Evolutionary conservation across 2,888 invertebrate species (phyloP).

Genomic region (Augochlorella aurata): DNA sequence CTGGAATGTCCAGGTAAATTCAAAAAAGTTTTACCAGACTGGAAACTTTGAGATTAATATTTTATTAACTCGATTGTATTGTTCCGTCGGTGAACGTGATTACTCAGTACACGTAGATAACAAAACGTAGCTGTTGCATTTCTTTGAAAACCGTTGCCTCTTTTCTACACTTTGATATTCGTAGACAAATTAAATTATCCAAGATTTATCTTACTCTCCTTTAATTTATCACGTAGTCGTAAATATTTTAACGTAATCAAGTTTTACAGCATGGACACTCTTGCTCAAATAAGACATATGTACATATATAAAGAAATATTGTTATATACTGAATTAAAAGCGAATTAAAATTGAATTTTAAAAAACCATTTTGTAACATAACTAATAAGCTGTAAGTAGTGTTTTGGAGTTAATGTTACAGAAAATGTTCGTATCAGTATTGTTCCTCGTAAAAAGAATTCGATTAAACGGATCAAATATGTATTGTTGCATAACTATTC

Average conservation of each 20-base stretch:
- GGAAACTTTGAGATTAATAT: conserved; percentile 21
- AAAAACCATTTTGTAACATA: background rate
- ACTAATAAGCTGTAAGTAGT: background rate
- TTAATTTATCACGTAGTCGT: background rate
- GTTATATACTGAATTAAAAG: background rate
- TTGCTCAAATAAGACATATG: background rate
- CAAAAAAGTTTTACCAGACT: conserved; percentile 6
- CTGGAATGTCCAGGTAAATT: conserved; percentile 90
- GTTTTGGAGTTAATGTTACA: background rate
- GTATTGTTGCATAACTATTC: background rate
- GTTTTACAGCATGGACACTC: background rate
- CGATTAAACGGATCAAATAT: background rate
- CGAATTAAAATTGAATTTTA: too few species aligned
- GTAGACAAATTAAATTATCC: background rate
- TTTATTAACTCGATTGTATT: background rate
- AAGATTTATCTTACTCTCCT: background rate
- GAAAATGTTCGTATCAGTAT: background rate
- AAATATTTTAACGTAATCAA: background rate
- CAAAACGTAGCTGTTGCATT: background rate
- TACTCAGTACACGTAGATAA: background rate
- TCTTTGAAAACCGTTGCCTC: background rate
- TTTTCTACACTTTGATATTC: background rate
- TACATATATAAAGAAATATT: background rate
- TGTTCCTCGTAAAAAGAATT: background rate
- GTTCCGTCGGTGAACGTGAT: background rate